Evolutionary conservation across 1,140 invertebrate species (phyloP).

Genomic region (Euborellia annulipes): DNA sequence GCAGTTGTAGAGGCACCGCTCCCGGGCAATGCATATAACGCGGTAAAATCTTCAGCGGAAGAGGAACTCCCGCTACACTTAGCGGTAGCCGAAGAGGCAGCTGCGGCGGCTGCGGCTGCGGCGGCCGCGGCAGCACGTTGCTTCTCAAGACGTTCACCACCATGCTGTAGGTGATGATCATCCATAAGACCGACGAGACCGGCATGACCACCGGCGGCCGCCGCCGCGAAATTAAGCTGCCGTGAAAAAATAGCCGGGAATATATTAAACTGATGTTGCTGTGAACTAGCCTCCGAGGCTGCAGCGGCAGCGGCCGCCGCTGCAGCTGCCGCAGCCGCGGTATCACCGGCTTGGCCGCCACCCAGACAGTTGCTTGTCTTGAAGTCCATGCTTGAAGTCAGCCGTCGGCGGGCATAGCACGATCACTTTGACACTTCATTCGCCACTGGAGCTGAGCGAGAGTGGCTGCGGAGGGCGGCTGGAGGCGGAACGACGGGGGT

Average conservation of each 20-base stretch:
- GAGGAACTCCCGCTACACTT: slow-evolving; percentile 55
- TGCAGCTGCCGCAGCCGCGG: slow-evolving; percentile 9
- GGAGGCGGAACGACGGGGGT: no score
- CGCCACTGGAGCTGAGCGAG: no score
- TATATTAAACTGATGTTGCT: slow-evolving; percentile 67
- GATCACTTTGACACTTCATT: no score
- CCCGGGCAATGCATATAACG: slow-evolving; percentile 41
- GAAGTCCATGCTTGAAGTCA: no score
- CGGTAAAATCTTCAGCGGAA: slow-evolving; percentile 63
- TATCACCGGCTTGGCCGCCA: slow-evolving; percentile 11
- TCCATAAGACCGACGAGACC: slow-evolving; percentile 57
- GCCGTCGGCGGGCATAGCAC: no score
- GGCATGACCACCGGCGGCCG: slow-evolving; percentile 41
- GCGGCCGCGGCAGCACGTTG: slow-evolving; percentile 28
- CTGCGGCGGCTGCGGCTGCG: slow-evolving; percentile 30
- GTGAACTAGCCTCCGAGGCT: slow-evolving; percentile 33
- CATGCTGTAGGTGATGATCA: slow-evolving; percentile 41
- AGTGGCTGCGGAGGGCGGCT: no score
- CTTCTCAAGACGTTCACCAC: no score
- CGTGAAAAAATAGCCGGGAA: slow-evolving; percentile 76
- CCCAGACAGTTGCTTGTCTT: slow-evolving; percentile 14
- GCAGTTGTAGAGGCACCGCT: slow-evolving; percentile 4
- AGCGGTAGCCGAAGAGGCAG: no score
- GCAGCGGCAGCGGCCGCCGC: slow-evolving; percentile 23
- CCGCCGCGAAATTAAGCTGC: slow-evolving; percentile 52